Conservation (phyloP, 2,888 invertebrate species). For the Saturnia pavonia region DNA sequence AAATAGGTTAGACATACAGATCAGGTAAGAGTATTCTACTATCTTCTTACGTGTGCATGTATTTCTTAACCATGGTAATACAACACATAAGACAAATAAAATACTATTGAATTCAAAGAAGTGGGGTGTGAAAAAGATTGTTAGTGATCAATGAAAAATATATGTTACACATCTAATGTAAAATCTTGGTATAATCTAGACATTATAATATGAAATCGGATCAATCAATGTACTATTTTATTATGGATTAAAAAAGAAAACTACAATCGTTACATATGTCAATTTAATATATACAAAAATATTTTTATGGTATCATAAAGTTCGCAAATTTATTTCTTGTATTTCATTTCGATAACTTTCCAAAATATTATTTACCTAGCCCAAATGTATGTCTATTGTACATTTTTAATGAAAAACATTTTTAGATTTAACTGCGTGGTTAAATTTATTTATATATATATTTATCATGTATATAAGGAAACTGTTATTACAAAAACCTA, state of each 20-base stretch:
- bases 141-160: neutral
- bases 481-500: too few species aligned
- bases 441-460: too few species aligned
- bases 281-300: neutral
- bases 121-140: neutral
- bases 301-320: neutral
- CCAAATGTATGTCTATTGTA: neutral
- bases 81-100: neutral
- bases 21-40: too few species aligned
- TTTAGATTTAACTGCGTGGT: too few species aligned
- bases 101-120: neutral
- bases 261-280: neutral
- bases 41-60: too few species aligned
- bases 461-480: too few species aligned
- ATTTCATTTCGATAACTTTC: too few species aligned
- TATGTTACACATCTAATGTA: neutral
- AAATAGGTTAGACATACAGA: too few species aligned
- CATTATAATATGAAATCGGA: neutral
- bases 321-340: too few species aligned
- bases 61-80: neutral
- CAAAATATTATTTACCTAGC: neutral
- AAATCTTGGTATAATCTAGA: neutral
- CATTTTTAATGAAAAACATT: too few species aligned
- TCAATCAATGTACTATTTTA: neutral
- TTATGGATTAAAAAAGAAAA: neutral